Percentiles rank a stretch among this genome's conserved stretches.
Conservation (phyloP, 2,113 vertebrate genomes). For the Catharus minimus region DNA sequence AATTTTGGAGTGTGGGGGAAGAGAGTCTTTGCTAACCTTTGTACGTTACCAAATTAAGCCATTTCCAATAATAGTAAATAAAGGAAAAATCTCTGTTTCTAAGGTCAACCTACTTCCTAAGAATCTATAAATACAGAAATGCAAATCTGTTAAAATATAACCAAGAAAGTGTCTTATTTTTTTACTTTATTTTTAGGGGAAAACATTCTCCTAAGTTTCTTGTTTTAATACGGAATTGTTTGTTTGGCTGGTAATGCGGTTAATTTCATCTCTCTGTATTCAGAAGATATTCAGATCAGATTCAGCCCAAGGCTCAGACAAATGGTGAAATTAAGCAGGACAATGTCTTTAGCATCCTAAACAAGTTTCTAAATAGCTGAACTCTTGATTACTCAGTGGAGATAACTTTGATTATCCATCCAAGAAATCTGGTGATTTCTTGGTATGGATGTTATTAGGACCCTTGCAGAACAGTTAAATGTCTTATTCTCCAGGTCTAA, state of each 20-base stretch:
- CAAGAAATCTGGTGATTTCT: neutral
- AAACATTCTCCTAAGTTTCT: neutral
- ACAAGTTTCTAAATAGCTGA: neutral
- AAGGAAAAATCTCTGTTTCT: neutral
- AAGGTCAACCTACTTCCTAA: neutral
- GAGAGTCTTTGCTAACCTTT: neutral
- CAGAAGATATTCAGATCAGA: neutral
- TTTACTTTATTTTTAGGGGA: neutral
- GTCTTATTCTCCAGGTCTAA: neutral
- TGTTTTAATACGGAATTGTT: neutral
- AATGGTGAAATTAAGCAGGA: neutral
- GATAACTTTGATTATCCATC: neutral
- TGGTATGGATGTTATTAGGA: neutral
- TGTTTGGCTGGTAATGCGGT: neutral
- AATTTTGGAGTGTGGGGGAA: neutral
- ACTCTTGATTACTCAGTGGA: neutral
- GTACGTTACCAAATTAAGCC: neutral
- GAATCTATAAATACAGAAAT: neutral
- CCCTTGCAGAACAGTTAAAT: neutral
- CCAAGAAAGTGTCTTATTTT: neutral
- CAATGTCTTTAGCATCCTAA: neutral
- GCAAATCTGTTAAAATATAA: neutral
- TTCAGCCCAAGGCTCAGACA: neutral
- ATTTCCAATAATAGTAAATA: neutral
- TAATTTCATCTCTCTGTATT: neutral